Evolutionary conservation across 1,140 invertebrate species (phyloP), one percentile per base, ranked within the genome.

Genomic region (Leptoteleia sp.): DNA sequence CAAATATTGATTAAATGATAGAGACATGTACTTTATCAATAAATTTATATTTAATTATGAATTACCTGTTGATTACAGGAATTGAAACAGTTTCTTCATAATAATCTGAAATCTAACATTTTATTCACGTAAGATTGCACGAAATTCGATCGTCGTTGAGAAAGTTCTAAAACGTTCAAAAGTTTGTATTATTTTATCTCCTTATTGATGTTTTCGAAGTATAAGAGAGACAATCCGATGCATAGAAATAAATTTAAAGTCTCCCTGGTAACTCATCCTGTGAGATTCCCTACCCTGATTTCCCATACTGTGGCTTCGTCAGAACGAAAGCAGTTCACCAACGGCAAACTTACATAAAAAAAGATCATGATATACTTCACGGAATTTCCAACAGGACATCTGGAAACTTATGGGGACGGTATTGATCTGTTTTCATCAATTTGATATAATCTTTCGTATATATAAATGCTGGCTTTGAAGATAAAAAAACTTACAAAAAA

Each of bases 241-340:
- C 57, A 48, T 54, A 38, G 57, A 62, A 62, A 72, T 72, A 72
- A 72, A 72, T 72, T 62, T 62, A 35, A 72, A 72, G 19, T 72
- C 50, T 55, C 25, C 33, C 17, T 25, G 47, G 25, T 55, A 62
- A 64, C 47, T 62, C 67, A 62, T 45, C 33, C 19, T 25, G 4
- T 9, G 40, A 48, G 19, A 50, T 57, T 40, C 45, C 4, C 54
- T 38, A 22, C 31, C 55, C 57, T 35, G 57, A 72, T 64, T 48
- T 59, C 15, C 42, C 25, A 8, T 37, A 13, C 37, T 38, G 22
- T 15, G 27, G 19, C 6, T 31, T 48, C 42, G 35, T 64, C 68
- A 25, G 37, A 2, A 9, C 12, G 37, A 45, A 52, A 72, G 35
- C 45, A 43, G 31, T 52, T 52, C 27, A 40, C 40, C 12, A 17